Conservation (phyloP, 2,888 invertebrate species). For the Erebia palarica region DNA sequence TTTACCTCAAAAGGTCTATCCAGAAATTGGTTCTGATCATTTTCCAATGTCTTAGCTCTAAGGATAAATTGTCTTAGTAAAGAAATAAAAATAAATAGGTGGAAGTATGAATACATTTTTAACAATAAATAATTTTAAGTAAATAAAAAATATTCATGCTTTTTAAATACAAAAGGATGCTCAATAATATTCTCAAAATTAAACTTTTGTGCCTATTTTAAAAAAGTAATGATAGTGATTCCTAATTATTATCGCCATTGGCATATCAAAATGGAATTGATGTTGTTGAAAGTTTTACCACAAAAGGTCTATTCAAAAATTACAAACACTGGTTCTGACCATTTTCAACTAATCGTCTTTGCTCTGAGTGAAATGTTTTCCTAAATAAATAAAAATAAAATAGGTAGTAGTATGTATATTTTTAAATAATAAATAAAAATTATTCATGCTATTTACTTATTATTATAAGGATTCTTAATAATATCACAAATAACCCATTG, state of each 20-base stretch:
- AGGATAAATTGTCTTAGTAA: not conserved
- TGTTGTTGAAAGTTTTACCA: not conserved
- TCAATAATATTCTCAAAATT: too few species aligned
- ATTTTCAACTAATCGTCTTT: not conserved
- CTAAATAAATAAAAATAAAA: not conserved
- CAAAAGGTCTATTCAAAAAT: not conserved
- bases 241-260: too few species aligned
- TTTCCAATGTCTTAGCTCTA: not conserved
- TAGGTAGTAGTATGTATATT: not conserved
- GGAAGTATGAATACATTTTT: not conserved
- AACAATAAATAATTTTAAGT: too few species aligned
- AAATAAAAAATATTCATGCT: too few species aligned
- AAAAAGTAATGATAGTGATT: too few species aligned
- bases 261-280: not conserved
- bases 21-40: not conserved
- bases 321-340: not conserved
- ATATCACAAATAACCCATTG: too few species aligned
- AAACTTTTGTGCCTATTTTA: too few species aligned
- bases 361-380: not conserved
- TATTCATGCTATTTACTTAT: not conserved
- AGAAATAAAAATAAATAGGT: not conserved
- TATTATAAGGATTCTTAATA: too few species aligned
- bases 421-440: not conserved
- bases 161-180: too few species aligned
- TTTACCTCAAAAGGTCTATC: not conserved